phyloP scores from a whole-genome alignment of 2,888 invertebrate genomes.

The Elmis aenea region DNA sequence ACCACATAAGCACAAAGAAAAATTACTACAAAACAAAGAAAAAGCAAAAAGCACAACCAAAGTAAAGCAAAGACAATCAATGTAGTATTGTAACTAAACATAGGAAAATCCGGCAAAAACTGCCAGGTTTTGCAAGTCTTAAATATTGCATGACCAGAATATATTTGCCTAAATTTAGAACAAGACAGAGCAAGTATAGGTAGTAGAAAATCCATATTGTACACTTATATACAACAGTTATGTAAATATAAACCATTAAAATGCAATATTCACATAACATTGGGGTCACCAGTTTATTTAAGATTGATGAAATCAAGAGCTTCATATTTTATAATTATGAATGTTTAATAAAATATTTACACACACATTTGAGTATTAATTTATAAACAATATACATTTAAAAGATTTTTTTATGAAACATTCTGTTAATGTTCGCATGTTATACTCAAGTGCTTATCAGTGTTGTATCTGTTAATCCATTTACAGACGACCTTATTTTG shows the following conservation, averaged over 20 bases:
- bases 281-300: too few species aligned
- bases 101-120: conserved; percentile 17
- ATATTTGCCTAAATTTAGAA: conserved; percentile 4
- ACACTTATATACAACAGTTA: conserved; percentile 9
- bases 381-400: too few species aligned
- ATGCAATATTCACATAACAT: conserved; percentile 5
- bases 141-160: conserved; percentile 14
- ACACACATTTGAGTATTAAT: too few species aligned
- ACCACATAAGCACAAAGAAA: conserved; percentile 33
- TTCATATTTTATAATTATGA: neutral
- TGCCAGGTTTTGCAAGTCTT: conserved; percentile 20
- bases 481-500: too few species aligned
- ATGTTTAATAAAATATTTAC: neutral
- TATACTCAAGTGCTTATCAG: too few species aligned
- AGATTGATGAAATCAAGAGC: too few species aligned
- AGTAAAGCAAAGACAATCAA: conserved; percentile 22
- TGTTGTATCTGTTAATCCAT: too few species aligned
- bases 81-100: too few species aligned
- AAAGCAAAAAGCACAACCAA: conserved; percentile 25
- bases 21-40: conserved; percentile 27
- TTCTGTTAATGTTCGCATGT: too few species aligned
- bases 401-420: too few species aligned
- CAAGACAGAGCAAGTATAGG: too few species aligned
- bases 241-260: too few species aligned
- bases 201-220: conserved; percentile 19